A percentile compares a stretch with the other conserved stretches of the same genome.
Evolutionary conservation across 2,888 invertebrate genomes (phyloP).

Genomic region (Trissoscelio sp.): DNA sequence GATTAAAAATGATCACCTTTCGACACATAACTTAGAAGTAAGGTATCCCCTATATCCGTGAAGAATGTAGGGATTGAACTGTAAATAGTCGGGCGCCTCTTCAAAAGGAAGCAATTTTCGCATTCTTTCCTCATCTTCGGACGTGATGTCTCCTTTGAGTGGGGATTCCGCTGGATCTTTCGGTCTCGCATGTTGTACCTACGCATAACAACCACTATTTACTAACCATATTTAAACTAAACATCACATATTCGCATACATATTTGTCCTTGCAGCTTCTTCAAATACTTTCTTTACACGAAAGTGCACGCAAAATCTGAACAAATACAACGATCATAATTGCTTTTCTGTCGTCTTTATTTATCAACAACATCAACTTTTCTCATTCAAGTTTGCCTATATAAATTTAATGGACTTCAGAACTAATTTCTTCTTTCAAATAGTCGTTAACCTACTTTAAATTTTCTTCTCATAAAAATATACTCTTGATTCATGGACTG

Average conservation of each 20-base stretch:
- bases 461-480: constrained; percentile 56
- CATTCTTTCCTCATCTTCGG: constrained; percentile 79
- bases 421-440: constrained; percentile 59
- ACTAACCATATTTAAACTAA: not conserved
- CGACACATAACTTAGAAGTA: constrained; percentile 92
- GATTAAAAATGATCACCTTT: constrained; percentile 86
- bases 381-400: constrained; percentile 51
- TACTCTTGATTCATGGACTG: constrained; percentile 36
- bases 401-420: constrained; percentile 50
- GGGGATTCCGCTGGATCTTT: constrained; percentile 75
- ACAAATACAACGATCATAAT: not conserved
- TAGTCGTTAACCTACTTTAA: constrained; percentile 54
- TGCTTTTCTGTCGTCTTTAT: constrained; percentile 17
- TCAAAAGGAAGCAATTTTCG: constrained; percentile 81
- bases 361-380: constrained; percentile 54
- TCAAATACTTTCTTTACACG: not conserved
- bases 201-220: constrained; percentile 9
- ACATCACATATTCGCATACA: not conserved
- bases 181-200: constrained; percentile 71
- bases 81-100: constrained; percentile 92
- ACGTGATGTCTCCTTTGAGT: constrained; percentile 74
- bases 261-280: not conserved
- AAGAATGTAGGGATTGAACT: constrained; percentile 93
- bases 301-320: not conserved
- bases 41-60: constrained; percentile 93